Conservation (phyloP, 2,113 vertebrate species). For the Gasterosteus aculeatus region DNA sequence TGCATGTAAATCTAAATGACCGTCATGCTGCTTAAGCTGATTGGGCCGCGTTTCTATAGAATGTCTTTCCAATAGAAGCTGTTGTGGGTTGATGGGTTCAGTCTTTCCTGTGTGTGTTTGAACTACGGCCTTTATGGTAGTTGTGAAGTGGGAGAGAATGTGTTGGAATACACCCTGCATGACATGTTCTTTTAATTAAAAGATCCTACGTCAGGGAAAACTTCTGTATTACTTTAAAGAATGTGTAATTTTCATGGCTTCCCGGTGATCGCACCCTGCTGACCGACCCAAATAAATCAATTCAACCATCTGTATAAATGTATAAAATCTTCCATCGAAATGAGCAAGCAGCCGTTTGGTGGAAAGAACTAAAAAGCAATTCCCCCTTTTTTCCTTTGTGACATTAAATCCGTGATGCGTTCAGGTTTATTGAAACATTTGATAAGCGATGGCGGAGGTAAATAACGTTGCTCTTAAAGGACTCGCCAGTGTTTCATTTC, state of each 20-base stretch:
- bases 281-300: constrained; percentile 22
- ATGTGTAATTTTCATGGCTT: background rate
- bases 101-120: background rate
- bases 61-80: no score
- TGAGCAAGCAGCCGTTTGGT: constrained; percentile 17
- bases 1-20: background rate
- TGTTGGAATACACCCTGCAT: background rate
- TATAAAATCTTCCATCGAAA: constrained; percentile 45
- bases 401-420: constrained; percentile 56
- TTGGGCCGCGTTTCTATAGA: background rate
- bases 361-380: constrained; percentile 29
- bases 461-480: constrained; percentile 72
- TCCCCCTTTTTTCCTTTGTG: constrained; percentile 16
- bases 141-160: constrained; percentile 3
- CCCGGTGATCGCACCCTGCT: constrained; percentile 7
- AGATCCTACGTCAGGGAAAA: background rate
- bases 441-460: constrained; percentile 70
- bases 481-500: constrained; percentile 68
- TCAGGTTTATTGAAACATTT: constrained; percentile 70
- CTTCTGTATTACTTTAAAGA: background rate
- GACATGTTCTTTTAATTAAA: constrained; percentile 7
- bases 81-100: background rate
- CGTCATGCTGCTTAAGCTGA: background rate
- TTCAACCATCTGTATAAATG: constrained; percentile 35
- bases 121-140: background rate